These are phyloP conservation scores for Drosophila birchii DNA, from an alignment of 2,888 invertebrate genomes.

Conservation along the genomic window DNA sequence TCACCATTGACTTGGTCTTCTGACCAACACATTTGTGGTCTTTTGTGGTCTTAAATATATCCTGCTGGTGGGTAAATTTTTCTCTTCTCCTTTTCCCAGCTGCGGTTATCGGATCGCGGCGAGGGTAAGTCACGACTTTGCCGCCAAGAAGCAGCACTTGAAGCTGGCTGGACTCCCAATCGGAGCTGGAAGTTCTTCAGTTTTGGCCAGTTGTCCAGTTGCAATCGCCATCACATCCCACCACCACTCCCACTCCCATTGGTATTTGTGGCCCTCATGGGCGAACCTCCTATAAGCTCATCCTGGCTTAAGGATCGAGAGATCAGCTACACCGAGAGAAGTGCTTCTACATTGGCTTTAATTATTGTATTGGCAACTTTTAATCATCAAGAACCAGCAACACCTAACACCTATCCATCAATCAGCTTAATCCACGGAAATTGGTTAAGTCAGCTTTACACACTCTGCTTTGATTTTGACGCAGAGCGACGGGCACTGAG, in stretches of 20 bases:
- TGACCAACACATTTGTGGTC: constrained; percentile 67
- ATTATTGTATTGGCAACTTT: background rate
- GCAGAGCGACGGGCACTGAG: background rate
- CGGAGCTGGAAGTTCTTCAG: constrained; percentile 24
- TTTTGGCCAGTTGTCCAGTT: constrained; percentile 1
- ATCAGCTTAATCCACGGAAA: background rate
- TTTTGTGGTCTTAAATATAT: constrained; percentile 83
- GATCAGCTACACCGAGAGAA: background rate
- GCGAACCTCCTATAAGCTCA: constrained; percentile 1
- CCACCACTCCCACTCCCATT: constrained; percentile 18
- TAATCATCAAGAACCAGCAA: background rate
- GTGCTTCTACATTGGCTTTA: no score
- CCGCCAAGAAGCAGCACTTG: constrained; percentile 55
- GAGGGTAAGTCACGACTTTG: constrained; percentile 83
- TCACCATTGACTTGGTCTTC: constrained; percentile 1
- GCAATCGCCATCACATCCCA: constrained; percentile 9
- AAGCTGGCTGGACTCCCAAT: background rate
- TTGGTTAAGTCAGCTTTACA: constrained; percentile 16
- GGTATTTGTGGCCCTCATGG: constrained; percentile 28
- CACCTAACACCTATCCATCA: constrained; percentile 9
- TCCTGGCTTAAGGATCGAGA: background rate
- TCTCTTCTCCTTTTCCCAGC: constrained; percentile 53
- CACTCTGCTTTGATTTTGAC: background rate
- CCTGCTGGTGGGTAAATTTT: constrained; percentile 84
- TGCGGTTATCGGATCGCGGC: constrained; percentile 80